phyloP scores from a whole-genome alignment of 1,140 invertebrate genomes.

The Coenobita brevimanus region DNA sequence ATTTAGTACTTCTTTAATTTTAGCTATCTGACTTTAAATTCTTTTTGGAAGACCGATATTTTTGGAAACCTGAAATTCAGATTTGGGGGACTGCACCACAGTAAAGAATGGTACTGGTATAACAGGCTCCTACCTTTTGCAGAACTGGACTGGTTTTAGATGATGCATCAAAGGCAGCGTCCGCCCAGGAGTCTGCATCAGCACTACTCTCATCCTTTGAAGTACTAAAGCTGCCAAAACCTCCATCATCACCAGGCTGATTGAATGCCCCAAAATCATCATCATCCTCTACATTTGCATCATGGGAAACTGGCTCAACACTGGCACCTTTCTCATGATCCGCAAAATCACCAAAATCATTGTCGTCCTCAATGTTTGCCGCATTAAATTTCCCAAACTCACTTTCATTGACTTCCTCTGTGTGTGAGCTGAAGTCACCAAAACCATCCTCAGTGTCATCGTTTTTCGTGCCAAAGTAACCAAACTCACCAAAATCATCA shows the following conservation, averaged over 20 bases:
- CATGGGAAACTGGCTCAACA: background rate
- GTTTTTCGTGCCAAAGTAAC: background rate
- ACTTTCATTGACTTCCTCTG: background rate
- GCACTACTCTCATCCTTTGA: background rate
- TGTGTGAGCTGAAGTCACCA: conserved; percentile 21
- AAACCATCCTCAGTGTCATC: conserved; percentile 21
- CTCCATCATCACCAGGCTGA: background rate
- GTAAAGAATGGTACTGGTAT: too few relatives aligned
- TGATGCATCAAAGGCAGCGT: too few relatives aligned
- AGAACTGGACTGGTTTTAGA: too few relatives aligned
- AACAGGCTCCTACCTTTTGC: too few relatives aligned
- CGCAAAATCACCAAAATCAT: conserved; percentile 36
- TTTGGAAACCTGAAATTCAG: too few relatives aligned
- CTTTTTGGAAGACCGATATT: too few relatives aligned
- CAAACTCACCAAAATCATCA: conserved; percentile 37
- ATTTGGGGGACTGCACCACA: too few relatives aligned
- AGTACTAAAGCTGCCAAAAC: background rate
- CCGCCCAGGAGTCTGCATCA: too few relatives aligned
- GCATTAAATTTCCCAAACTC: background rate
- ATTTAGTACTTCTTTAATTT: too few relatives aligned
- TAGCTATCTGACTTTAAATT: too few relatives aligned
- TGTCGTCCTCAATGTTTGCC: background rate
- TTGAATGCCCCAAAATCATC: background rate
- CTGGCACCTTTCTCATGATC: background rate
- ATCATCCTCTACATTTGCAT: background rate